Base-by-base conservation (phyloP, 2,113 vertebrate genomes). In the Helogale parvula region DNA sequence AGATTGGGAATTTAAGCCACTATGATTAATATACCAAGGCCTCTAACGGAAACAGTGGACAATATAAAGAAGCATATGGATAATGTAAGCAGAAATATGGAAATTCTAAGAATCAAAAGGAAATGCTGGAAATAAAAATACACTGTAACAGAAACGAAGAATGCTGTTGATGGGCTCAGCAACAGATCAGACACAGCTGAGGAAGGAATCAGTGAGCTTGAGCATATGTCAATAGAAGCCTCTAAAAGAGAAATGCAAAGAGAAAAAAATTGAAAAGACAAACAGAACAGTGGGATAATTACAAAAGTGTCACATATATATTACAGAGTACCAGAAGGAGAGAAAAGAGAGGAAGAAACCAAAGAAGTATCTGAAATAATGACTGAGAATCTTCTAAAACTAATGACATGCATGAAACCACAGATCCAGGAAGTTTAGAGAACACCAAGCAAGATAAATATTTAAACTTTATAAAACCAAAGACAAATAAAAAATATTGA, bases 161-260 rank as follows among this genome's bases (percentile, higher is more conserved):
- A 71, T 54, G 16, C 4, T 81, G 89, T 33, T 80, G 52, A 72
- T 93, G 23, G 65, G 74, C 35, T 90, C 29, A 23, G 29, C 19
- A 89, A 52, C 65, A 80, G 80, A 79, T 79, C 14, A 88, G 69
- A 90, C 33, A 72, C 13, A 31, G n/a, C 21, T 21, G 47, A 80
- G 35, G 57, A 82, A 92, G 31, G 52, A 93, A 80, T 65, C 71
- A 72, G 27, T 85, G 38, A 86, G 25, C 50, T 35, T 50, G 13
- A 60, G 79, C 31, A 80, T 79, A 93, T 72, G 41, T 74, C 66
- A 79, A n/a, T 4, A 85, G 79, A 86, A 90, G 85, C 72, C 35
- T 86, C n/a, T 63, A 63, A 96, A 85, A 65, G 41, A 71, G 52
- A 96, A 92, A 85, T 79, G 31, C 33, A 71, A 76, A 83, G 69